Base-by-base conservation (phyloP, 1,140 invertebrate genomes). In the Zophobas atratus region DNA sequence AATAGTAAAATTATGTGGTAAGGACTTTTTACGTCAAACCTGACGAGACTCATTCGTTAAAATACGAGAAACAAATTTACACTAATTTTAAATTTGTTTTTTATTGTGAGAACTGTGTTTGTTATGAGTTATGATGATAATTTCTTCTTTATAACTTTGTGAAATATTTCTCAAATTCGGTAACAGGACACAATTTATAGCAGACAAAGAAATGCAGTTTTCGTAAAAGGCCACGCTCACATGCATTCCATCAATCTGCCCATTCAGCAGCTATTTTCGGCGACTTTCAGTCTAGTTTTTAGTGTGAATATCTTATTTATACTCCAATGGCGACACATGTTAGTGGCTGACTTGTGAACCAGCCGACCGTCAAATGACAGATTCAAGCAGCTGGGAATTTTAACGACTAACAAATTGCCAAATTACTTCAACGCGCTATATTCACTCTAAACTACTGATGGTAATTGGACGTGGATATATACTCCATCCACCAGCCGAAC, bases 371-470 rank as follows among this genome's bases (percentile, higher is more conserved):
- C 85, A 86, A 86, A 86, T 86, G 85, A 86, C 85, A 86, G 83
- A 84, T 85, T 79, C 80, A 84, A 82, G 81, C 85, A 86, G 85
- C 85, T 86, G 85, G 81, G 85, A 86, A 86, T 86, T 85, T 86
- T 86, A 86, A 86, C 85, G 85, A 86, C 85, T 85, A 86, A 86
- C 85, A 86, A 86, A 86, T 86, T 86, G 85, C 84, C 85, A 84
- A 86, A 86, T 86, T 86, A 86, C 84, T 86, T 78, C 79, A 80
- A 75, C 70, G 79, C 79, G 81, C 70, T 51, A 72, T 55, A 57
- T 41, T 82, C 78, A 81, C 79, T 81, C 80, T 79, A 82, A 75
- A 82, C 83, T 82, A 81, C 82, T 84, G 81, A 84, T 84, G 84
- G 82, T 86, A 86, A 85, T 86, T 86, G 84, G 84, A 86, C 85